Base-by-base conservation (phyloP, 2,888 invertebrate species). In the Pristionchus entomophagus region DNA sequence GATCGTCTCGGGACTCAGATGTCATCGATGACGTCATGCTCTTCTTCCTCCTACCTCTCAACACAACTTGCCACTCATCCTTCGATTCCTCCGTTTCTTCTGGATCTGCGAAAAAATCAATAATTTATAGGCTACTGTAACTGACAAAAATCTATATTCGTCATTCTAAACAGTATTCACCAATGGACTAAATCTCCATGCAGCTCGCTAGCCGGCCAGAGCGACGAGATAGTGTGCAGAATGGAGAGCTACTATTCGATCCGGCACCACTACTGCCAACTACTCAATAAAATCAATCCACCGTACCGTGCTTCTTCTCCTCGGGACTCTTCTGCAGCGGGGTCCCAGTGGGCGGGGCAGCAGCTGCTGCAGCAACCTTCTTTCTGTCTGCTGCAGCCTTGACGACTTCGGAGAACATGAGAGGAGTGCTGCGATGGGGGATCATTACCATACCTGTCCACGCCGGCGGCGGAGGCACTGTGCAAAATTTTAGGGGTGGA, bases 21-120 rank as follows among this genome's bases (percentile, higher is more conserved):
- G 89, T 88, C 2, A 90, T 88, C 82, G 88, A 87, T 17, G 88
- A 89, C n/a, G n/a, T n/a, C 17, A 88, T 86, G 82, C 88, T 88
- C 77, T 88, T 88, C 26, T 90, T 51, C 14, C 89, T 59, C 0
- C 91, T 84, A 32, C 87, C 87, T 26, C 81, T 62, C 26, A 91
- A 73, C 26, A 91, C 85, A 29, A 80, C 78, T 51, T 80, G 78
- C 78, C 78, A 80, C 78, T 80, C 78, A 51, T 80, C 78, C 78
- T 80, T 80, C 32, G 49, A 22, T 12, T 80, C 78, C 32, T 80
- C 78, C 49, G 41, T 22, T 14, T 80, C 78, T 29, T 51, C 73
- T 6, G 73, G 17, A 2, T 41, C 73, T 73, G 49, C 8, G n/a
- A 45, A 45, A 49, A 77, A 41, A 45, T 77, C 45, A n/a, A 77